These are phyloP conservation scores for Cybosia mesomella DNA, from an alignment of 2,888 invertebrate genomes.

Conservation along the genomic window DNA sequence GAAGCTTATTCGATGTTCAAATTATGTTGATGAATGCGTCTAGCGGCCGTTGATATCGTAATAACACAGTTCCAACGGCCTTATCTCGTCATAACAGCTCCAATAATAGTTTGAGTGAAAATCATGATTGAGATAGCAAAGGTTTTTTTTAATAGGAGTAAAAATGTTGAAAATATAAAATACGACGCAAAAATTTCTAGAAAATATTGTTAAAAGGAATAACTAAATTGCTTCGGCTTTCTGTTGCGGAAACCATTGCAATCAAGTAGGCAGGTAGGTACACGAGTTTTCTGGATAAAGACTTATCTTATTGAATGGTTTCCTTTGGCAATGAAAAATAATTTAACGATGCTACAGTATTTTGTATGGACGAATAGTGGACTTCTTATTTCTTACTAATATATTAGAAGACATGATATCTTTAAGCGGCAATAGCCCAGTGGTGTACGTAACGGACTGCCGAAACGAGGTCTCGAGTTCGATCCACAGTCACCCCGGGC, in stretches of 20 bases:
- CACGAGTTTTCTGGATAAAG: not conserved
- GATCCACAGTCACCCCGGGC: too few relatives aligned
- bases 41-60: not conserved
- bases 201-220: not conserved
- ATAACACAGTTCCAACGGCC: not conserved
- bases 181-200: not conserved
- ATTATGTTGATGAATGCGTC: slow-evolving; percentile 1
- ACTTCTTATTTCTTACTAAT: too few relatives aligned
- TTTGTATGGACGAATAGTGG: too few relatives aligned
- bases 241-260: not conserved
- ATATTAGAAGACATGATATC: too few relatives aligned
- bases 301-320: not conserved
- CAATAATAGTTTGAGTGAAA: too few relatives aligned
- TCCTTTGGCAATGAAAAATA: not conserved
- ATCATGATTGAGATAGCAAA: too few relatives aligned
- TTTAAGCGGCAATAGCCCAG: too few relatives aligned
- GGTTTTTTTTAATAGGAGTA: not conserved
- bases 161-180: not conserved
- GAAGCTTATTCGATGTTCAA: slow-evolving; percentile 20
- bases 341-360: not conserved
- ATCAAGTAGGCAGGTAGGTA: not conserved
- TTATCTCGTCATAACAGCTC: not conserved
- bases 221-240: not conserved
- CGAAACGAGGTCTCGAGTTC: too few relatives aligned
- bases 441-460: too few relatives aligned